Evolutionary conservation across 1,140 invertebrate species (phyloP), one percentile per base, ranked within the genome.

Genomic region (Drosophila ananassae): DNA sequence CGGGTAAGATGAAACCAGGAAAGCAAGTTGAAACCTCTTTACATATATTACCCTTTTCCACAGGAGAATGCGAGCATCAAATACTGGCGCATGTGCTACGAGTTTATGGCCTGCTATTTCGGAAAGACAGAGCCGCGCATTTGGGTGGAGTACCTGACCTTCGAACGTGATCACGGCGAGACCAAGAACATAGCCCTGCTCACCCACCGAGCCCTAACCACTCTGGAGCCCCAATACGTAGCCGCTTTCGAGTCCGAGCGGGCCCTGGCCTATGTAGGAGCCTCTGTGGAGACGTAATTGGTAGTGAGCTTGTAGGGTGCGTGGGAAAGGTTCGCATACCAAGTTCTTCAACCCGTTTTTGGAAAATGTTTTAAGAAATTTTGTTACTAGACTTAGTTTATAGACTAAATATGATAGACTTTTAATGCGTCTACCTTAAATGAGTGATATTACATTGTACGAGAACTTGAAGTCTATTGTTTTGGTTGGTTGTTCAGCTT

Each of bases 161-260:
- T 91, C 28, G 90, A 91, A 59, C 75, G 90, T 25, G 89, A 90
- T 44, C 58, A 79, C 44, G 90, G 90, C 21, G 81, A 91, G n/a
- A 56, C 53, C 0, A 89, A 91, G 48, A 79, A 79, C 37, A 76
- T 91, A 12, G 41, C 71, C 0, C 37, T 79, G 13, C 62, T 91
- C 0, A 71, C 62, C 28, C 74, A 78, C 12, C 72, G 90, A 2
- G 90, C 90, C 3, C 58, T 87, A 6, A 60, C 60, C 54, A 79
- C 80, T 1, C 62, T 91, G 12, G 74, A 83, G 1, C 69, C 78
- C 0, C 37, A 84, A 12, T 75, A 77, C 12, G 81, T 91, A 10
- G 34, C 73, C 24, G 51, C 57, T 22, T 90, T 90, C 52, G 79
- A 87, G 30, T 76, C 68, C 24, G 62, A 79, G 32, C 83, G 79